Evolutionary conservation across 2,888 invertebrate species (phyloP).

Genomic region (Sarcophaga caerulescens): DNA sequence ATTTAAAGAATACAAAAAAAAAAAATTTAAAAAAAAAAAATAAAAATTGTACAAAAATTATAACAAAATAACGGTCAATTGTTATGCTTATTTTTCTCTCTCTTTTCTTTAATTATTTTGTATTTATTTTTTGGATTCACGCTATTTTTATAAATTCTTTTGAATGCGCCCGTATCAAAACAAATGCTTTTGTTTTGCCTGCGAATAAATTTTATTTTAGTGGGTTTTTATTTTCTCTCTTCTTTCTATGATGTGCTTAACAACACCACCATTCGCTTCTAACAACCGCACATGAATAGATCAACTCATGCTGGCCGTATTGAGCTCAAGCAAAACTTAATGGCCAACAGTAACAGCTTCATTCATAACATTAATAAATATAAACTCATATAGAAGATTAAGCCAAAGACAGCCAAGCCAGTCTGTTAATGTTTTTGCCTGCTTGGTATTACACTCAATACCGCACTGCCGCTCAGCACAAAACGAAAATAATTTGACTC

Average conservation of each 20-base stretch:
- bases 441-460: conserved; percentile 62
- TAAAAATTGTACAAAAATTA: too few relatives aligned
- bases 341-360: conserved; percentile 57
- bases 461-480: conserved; percentile 16
- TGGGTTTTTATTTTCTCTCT: background rate
- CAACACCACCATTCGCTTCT: conserved; percentile 79
- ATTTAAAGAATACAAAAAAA: background rate
- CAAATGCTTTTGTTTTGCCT: conserved; percentile 47
- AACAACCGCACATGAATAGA: conserved; percentile 80
- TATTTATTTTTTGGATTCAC: conserved; percentile 20
- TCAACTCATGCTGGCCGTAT: conserved; percentile 59
- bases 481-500: conserved; percentile 24
- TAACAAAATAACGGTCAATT: conserved; percentile 35
- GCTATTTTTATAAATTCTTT: conserved; percentile 62
- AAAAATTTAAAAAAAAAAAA: too few relatives aligned
- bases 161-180: conserved; percentile 22
- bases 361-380: conserved; percentile 46
- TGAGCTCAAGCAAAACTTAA: conserved; percentile 62
- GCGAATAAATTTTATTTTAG: conserved; percentile 47
- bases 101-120: background rate
- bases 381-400: conserved; percentile 22
- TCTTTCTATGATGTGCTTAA: conserved; percentile 14
- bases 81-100: conserved; percentile 10
- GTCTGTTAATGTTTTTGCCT: conserved; percentile 44
- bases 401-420: conserved; percentile 36